Percentiles rank a stretch among this genome's conserved stretches.
These are phyloP conservation scores for Vanacampus margaritifer DNA, from an alignment of 2,113 vertebrate genomes.

Conservation along the genomic window DNA sequence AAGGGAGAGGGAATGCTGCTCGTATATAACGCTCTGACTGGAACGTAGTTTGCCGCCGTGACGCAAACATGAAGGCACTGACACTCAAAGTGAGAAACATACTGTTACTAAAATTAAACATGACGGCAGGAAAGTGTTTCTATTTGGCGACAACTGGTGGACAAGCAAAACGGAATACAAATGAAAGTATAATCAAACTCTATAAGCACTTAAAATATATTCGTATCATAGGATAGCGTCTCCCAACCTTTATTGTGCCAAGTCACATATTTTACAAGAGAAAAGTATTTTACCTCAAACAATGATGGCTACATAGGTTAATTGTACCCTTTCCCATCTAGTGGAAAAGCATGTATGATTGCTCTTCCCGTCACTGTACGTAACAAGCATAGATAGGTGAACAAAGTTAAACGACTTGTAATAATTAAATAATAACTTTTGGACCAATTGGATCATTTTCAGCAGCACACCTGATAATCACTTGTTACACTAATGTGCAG, in stretches of 20 bases:
- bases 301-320: background rate
- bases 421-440: no score
- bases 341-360: background rate
- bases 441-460: no score
- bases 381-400: no score
- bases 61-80: background rate
- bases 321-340: background rate
- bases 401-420: no score
- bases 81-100: constrained; percentile 8
- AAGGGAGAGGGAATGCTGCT: constrained; percentile 20
- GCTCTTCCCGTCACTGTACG: no score
- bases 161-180: background rate
- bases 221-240: background rate
- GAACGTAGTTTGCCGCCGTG: constrained; percentile 15
- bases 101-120: background rate
- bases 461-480: no score
- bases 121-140: background rate
- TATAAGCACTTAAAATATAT: background rate
- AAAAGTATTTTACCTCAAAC: background rate
- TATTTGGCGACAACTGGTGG: background rate
- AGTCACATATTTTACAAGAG: background rate
- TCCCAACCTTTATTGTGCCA: background rate
- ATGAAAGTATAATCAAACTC: background rate
- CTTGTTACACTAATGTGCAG: no score
- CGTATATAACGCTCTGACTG: constrained; percentile 4